Percentiles rank a stretch among this genome's conserved stretches.
Conservation (phyloP, 2,113 vertebrate genomes). For the Progne subis region DNA sequence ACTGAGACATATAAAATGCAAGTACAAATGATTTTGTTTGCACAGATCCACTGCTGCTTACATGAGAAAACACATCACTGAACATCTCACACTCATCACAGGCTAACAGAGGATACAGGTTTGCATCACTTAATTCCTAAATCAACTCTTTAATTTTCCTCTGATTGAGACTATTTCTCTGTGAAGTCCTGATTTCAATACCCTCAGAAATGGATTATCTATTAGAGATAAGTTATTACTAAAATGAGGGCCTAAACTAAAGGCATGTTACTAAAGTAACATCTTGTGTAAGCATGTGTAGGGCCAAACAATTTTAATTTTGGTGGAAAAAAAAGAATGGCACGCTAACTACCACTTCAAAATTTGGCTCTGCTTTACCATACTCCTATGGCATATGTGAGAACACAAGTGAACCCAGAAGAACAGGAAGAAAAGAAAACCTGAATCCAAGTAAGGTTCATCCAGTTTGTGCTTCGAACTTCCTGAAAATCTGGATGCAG, state of each 20-base stretch:
- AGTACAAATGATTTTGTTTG: background rate
- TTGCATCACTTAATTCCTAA: background rate
- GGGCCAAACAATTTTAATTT: background rate
- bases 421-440: background rate
- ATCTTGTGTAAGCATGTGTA: background rate
- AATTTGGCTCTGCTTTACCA: background rate
- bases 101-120: background rate
- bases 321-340: background rate
- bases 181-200: background rate
- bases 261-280: background rate
- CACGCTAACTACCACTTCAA: background rate
- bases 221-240: background rate
- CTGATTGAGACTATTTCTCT: background rate
- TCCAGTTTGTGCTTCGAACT: background rate
- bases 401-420: background rate
- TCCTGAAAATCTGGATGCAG: background rate
- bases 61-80: background rate
- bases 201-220: background rate
- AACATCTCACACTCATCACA: background rate
- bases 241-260: background rate
- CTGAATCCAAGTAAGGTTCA: background rate
- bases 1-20: background rate
- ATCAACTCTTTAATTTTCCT: background rate
- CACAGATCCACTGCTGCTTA: background rate
- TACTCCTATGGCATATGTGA: background rate